These are phyloP conservation scores for Pelvicachromis taeniatus DNA, from an alignment of 2,113 vertebrate species.

Conservation along the genomic window DNA sequence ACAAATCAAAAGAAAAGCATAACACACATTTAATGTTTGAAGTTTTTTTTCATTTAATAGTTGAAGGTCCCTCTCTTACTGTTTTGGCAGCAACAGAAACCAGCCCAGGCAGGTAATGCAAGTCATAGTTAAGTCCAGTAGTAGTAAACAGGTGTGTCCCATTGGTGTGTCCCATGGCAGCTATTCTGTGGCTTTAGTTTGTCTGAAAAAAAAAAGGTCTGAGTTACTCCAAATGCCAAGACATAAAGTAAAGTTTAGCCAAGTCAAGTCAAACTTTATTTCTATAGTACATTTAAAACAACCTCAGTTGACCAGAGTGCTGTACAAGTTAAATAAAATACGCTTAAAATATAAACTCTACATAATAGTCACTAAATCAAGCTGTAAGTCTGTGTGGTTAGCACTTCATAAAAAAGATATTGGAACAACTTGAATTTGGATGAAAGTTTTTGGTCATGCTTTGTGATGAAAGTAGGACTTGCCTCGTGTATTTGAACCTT, in stretches of 20 bases:
- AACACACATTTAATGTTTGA: not conserved
- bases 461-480: conserved; percentile 75
- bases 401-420: not conserved
- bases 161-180: conserved; percentile 30
- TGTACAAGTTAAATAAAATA: not conserved
- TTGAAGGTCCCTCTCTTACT: not conserved
- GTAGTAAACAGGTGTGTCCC: conserved; percentile 1
- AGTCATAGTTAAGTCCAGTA: not conserved
- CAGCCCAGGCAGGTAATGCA: not conserved
- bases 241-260: not conserved
- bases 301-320: not conserved
- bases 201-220: not conserved
- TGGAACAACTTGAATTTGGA: not conserved
- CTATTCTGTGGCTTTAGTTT: conserved; percentile 9
- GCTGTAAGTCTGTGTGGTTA: not conserved
- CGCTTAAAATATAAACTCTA: not conserved
- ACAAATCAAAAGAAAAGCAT: not conserved
- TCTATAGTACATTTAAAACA: not conserved
- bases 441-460: conserved; percentile 67
- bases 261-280: not conserved
- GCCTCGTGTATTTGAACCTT: conserved; percentile 13
- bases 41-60: not conserved
- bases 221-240: not conserved
- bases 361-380: not conserved
- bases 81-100: not conserved